Percentiles rank a stretch among this genome's conserved stretches.
Conservation (phyloP, 2,113 vertebrate genomes). For the Sterna hirundo region DNA sequence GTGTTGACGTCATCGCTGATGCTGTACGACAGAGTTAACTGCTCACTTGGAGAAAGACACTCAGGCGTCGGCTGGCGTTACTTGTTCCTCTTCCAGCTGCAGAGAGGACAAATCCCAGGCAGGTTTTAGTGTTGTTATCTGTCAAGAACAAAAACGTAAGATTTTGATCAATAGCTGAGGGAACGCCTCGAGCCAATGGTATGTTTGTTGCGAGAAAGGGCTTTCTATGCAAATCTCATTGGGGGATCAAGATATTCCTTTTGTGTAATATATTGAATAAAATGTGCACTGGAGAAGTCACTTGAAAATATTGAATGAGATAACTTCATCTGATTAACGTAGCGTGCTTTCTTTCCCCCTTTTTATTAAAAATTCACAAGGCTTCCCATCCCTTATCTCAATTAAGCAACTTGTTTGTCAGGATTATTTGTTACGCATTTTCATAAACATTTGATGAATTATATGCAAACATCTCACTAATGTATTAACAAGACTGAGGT, state of each 20-base stretch:
- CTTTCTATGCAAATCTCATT: background rate
- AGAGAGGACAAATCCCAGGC: background rate
- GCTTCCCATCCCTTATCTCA: conserved; percentile 62
- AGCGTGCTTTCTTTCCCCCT: conserved; percentile 3
- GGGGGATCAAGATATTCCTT: background rate
- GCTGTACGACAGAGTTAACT: background rate
- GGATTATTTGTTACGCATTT: conserved; percentile 64
- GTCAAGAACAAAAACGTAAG: background rate
- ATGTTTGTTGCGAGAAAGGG: background rate
- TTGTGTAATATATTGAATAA: background rate
- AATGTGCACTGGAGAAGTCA: background rate
- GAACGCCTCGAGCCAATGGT: background rate
- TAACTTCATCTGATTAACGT: conserved; percentile 41
- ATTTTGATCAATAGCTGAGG: background rate
- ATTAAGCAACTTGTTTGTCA: conserved; percentile 58
- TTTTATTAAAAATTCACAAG: conserved; percentile 73
- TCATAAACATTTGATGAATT: conserved; percentile 75
- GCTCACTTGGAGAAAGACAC: no score
- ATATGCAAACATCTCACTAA: conserved; percentile 52
- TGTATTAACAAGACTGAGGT: conserved; percentile 56
- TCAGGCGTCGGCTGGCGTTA: fast-evolving
- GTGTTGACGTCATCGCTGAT: fast-evolving
- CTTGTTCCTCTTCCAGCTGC: background rate
- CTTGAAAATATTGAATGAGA: conserved; percentile 29
- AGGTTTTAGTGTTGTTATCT: background rate